Evolutionary conservation across 1,140 invertebrate species (phyloP).

Genomic region (Pseudomyrmex concolor): DNA sequence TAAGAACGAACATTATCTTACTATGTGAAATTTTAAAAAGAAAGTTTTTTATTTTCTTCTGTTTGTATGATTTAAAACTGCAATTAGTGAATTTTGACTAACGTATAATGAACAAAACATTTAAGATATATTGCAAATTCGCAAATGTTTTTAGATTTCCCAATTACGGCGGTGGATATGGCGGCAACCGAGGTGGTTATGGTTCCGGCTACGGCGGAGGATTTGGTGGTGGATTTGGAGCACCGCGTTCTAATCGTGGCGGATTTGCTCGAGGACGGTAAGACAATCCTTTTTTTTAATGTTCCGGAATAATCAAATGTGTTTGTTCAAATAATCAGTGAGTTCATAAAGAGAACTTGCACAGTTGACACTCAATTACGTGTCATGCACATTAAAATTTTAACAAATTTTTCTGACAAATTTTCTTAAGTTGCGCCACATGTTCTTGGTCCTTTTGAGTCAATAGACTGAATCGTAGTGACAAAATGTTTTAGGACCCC

Average conservation of each 20-base stretch:
- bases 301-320: background rate
- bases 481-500: slow-evolving; percentile 85
- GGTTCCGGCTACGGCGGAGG: slow-evolving; percentile 79
- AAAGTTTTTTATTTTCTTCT: too few relatives aligned
- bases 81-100: too few relatives aligned
- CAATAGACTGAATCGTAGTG: slow-evolving; percentile 41
- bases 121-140: slow-evolving; percentile 9
- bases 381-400: too few relatives aligned
- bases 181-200: slow-evolving; percentile 78
- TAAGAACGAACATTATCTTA: background rate
- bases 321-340: background rate
- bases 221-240: slow-evolving; percentile 83
- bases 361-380: too few relatives aligned
- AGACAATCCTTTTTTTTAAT: slow-evolving; percentile 52
- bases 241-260: slow-evolving; percentile 81
- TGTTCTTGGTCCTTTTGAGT: background rate
- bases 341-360: background rate
- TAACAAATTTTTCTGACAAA: too few relatives aligned
- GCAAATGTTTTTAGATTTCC: slow-evolving; percentile 74
- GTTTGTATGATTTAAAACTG: too few relatives aligned
- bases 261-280: slow-evolving; percentile 85
- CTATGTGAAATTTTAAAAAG: background rate
- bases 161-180: slow-evolving; percentile 78
- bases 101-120: background rate
- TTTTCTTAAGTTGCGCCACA: too few relatives aligned